phyloP scores from a whole-genome alignment of 2,113 vertebrate species.

The Bolborhynchus lineola region DNA sequence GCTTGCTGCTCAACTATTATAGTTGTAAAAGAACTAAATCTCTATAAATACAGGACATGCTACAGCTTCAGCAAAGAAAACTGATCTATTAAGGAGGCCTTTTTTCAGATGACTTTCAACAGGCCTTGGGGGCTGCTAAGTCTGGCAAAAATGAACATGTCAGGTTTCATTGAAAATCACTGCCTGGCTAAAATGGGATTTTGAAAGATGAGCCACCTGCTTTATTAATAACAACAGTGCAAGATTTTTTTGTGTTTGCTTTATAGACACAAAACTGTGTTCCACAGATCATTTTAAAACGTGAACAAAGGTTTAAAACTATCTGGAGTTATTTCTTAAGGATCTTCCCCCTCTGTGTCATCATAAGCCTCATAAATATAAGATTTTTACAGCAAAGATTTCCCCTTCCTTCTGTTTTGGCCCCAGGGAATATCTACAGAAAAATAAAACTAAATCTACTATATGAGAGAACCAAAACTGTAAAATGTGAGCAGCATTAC shows the following conservation, averaged over 20 bases:
- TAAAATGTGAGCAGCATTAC: conserved; percentile 18
- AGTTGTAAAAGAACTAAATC: not conserved
- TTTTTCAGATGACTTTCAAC: conserved; percentile 46
- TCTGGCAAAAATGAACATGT: conserved; percentile 65
- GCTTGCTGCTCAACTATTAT: not conserved
- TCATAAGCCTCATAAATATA: conserved; percentile 40
- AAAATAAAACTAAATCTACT: conserved; percentile 49
- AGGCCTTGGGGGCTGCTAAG: conserved; percentile 48
- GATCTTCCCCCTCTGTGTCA: not conserved
- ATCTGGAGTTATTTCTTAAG: not conserved
- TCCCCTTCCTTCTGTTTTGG: conserved; percentile 41
- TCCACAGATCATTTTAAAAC: conserved; percentile 50
- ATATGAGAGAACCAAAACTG: not conserved
- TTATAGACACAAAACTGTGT: not conserved
- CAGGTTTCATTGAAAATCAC: conserved; percentile 68
- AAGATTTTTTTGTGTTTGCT: conserved; percentile 26
- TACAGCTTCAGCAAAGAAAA: conserved; percentile 17
- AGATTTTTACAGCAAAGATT: conserved; percentile 7
- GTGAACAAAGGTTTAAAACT: conserved; percentile 16
- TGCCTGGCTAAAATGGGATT: conserved; percentile 61
- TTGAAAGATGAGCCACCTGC: conserved; percentile 60
- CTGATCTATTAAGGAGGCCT: not conserved
- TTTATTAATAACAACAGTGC: conserved; percentile 62
- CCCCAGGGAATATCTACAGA: conserved; percentile 20
- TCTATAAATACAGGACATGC: not conserved